Percentiles rank a stretch among this genome's conserved stretches.
These are phyloP conservation scores for Apis florea DNA, from an alignment of 1,140 invertebrate genomes.

Conservation along the genomic window DNA sequence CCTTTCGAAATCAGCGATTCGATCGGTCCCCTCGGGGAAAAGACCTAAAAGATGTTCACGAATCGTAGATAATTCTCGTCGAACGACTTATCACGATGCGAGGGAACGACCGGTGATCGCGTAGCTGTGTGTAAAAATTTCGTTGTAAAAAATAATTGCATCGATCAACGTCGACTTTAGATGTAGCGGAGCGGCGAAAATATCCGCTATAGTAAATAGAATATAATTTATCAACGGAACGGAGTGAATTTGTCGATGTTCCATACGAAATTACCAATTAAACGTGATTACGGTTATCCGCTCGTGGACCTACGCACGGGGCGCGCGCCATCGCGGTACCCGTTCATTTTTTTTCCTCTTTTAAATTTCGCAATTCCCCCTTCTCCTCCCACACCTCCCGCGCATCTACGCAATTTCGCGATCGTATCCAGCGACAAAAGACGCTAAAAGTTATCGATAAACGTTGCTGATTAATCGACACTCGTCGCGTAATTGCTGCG, in stretches of 20 bases:
- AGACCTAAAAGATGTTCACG: too few species aligned
- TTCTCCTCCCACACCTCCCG: too few species aligned
- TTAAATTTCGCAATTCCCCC: conserved; percentile 10
- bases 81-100: background rate
- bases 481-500: conserved; percentile 54
- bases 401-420: conserved; percentile 30
- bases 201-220: conserved; percentile 12
- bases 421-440: conserved; percentile 35
- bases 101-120: background rate
- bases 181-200: background rate
- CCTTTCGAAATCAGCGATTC: conserved; percentile 19
- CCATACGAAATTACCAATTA: conserved; percentile 47
- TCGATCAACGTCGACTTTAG: conserved; percentile 37
- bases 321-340: background rate
- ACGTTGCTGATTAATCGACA: conserved; percentile 60
- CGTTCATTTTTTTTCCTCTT: conserved; percentile 32
- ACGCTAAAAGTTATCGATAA: conserved; percentile 55
- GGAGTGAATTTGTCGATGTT: conserved; percentile 42
- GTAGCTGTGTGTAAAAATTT: background rate
- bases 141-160: conserved; percentile 20
- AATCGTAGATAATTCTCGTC: too few species aligned
- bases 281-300: conserved; percentile 42
- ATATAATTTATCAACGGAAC: conserved; percentile 30
- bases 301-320: conserved; percentile 16
- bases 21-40: background rate